Evolutionary conservation across 2,888 invertebrate genomes (phyloP), one percentile per base, ranked within the genome.

Genomic region (Thymelicus acteon): DNA sequence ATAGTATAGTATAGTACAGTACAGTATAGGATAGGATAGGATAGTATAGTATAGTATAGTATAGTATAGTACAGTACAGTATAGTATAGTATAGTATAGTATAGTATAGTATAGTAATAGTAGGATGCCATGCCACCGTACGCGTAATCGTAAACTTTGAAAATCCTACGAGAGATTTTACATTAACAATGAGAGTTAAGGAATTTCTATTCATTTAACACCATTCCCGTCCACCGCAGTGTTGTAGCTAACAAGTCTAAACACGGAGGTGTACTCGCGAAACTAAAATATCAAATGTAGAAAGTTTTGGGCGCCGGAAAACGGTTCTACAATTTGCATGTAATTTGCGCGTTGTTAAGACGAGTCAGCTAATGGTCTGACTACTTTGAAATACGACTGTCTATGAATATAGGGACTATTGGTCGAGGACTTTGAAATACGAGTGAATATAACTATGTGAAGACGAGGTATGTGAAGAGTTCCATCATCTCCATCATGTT

Each of bases 261-360:
- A 49, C 52, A 49, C 24, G 57, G 47, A 67, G 67, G 69, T 68
- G 76, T 77, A 81, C 82, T 54, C 24, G 12, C 24, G 12, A 12
- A 54, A 54, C 54, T 54, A 54, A 84, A 85, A 85, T 84, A 87
- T 86, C 84, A 85, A 84, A 87, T 78, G 85, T 81, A 80, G 78
- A 76, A 83, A 89, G 85, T 80, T 88, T 86, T 84, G 67, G 80
- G 83, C 82, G 78, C 80, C 74, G 74, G 79, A 79, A 83, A 84
- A 84, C 84, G 81, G 83, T 86, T 85, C 78, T 80, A 82, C 84
- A 88, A 90, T 89, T 88, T 86, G 85, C 84, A 85, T 79, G 86
- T 86, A 88, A 89, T 89, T 89, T 88, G 84, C 83, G 81, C 79
- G 81, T 76, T 83, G 78, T 77, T 81, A 82, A 85, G 79, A 84